Evolutionary conservation across 2,888 invertebrate genomes (phyloP).

Genomic region (Timema podura): DNA sequence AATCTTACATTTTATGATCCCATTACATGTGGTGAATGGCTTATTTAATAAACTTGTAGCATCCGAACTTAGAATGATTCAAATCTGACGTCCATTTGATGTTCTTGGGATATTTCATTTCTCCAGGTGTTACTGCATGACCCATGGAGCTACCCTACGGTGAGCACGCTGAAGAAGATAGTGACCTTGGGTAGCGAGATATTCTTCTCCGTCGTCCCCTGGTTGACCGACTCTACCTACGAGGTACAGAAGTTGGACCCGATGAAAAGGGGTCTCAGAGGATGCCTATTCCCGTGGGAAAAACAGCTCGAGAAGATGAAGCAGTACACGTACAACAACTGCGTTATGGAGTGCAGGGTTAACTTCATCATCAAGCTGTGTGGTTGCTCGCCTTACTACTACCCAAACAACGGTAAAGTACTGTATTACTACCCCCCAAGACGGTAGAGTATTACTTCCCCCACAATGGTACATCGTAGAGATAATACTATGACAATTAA

Average conservation of each 20-base stretch:
- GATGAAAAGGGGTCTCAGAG: conserved; percentile 42
- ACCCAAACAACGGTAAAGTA: conserved; percentile 46
- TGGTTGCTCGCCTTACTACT: conserved; percentile 58
- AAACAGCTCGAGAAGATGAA: conserved; percentile 39
- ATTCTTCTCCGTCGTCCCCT: conserved; percentile 59
- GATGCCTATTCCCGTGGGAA: conserved; percentile 60
- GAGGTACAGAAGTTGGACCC: conserved; percentile 51
- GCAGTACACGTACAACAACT: conserved; percentile 62
- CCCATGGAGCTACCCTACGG: conserved; percentile 60
- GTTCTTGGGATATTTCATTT: too few relatives aligned
- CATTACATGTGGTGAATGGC: too few relatives aligned
- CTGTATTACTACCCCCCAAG: not conserved
- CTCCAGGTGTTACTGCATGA: conserved; percentile 54
- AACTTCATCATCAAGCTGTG: conserved; percentile 49
- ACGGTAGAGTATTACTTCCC: conserved; percentile 2
- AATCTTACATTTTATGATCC: too few relatives aligned
- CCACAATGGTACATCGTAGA: not conserved
- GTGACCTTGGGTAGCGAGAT: conserved; percentile 55
- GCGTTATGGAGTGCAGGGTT: conserved; percentile 57
- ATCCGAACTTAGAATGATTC: too few relatives aligned
- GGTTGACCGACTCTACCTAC: conserved; percentile 57
- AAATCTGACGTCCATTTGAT: too few relatives aligned
- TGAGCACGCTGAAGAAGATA: conserved; percentile 57
- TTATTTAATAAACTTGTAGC: too few relatives aligned
- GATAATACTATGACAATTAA: too few relatives aligned